Evolutionary conservation across 2,797 vertebrate species (phyloP).

Genomic region (Myotis myotis): DNA sequence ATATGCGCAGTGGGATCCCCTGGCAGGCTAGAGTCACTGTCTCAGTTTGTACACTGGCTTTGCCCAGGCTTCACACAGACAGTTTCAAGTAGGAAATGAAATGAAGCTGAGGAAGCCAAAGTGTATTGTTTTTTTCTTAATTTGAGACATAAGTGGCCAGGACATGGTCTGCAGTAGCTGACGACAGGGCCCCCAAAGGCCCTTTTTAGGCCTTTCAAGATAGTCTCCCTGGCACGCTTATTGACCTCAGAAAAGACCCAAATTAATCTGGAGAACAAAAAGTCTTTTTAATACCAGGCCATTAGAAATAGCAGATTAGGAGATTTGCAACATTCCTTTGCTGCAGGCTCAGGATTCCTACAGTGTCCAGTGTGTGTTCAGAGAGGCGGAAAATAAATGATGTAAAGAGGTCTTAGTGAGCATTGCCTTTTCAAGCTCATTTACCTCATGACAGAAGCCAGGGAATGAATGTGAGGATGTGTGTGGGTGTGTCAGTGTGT

Average conservation of each 20-base stretch:
- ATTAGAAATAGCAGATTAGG: neutral
- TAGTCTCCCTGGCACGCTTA: neutral
- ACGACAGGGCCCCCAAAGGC: neutral
- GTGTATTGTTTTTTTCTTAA: neutral
- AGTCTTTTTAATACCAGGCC: neutral
- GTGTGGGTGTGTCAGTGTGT: neutral
- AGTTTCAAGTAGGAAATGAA: neutral
- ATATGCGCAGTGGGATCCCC: neutral
- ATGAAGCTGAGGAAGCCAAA: neutral
- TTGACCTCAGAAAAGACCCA: slow-evolving; percentile 7
- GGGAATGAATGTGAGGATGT: neutral
- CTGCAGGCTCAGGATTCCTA: neutral
- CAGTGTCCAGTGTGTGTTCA: neutral
- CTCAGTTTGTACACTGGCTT: neutral
- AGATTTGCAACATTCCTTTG: neutral
- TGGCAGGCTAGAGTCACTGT: neutral
- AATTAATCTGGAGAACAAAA: neutral
- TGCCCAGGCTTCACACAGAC: neutral
- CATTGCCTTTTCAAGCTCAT: neutral
- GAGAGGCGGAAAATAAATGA: neutral
- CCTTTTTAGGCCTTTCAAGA: neutral
- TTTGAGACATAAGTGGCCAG: neutral
- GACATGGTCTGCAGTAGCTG: neutral
- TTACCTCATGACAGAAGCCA: neutral
- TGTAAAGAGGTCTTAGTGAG: neutral